Evolutionary conservation across 2,113 vertebrate genomes (phyloP).

Genomic region (Tinamus guttatus): DNA sequence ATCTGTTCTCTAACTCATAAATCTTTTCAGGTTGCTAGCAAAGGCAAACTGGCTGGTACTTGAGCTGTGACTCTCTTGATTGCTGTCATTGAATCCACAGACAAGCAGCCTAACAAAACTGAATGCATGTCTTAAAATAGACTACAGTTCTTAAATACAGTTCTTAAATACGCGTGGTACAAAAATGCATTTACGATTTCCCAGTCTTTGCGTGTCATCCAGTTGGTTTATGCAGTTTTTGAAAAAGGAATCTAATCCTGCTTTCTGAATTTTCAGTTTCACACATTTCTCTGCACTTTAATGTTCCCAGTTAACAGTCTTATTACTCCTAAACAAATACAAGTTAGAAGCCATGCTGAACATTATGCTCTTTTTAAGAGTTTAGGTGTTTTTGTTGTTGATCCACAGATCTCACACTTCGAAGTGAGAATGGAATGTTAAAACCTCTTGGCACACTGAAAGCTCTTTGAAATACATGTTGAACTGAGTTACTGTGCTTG

Average conservation of each 20-base stretch:
- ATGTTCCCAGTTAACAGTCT: neutral
- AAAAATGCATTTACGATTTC: neutral
- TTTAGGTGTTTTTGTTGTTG: neutral
- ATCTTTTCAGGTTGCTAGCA: neutral
- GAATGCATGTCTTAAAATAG: neutral
- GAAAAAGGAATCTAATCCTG: neutral
- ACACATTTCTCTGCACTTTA: neutral
- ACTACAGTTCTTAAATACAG: neutral
- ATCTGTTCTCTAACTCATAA: neutral
- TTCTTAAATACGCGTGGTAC: rapidly evolving
- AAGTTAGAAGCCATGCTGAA: neutral
- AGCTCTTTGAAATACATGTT: slow-evolving; percentile 9
- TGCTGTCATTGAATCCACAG: neutral
- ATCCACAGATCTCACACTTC: neutral
- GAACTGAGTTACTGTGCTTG: slow-evolving; percentile 6
- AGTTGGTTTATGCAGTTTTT: neutral
- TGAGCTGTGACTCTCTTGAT: neutral
- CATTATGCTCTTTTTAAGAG: neutral
- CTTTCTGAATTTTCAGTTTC: neutral
- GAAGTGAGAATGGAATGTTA: slow-evolving; percentile 44
- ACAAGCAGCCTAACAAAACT: neutral
- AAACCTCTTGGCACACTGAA: slow-evolving; percentile 37
- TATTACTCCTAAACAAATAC: neutral
- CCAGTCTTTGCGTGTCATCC: neutral
- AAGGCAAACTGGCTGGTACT: neutral